Evolutionary conservation across 2,888 invertebrate genomes (phyloP).

Genomic region (Drosophila quinaria): DNA sequence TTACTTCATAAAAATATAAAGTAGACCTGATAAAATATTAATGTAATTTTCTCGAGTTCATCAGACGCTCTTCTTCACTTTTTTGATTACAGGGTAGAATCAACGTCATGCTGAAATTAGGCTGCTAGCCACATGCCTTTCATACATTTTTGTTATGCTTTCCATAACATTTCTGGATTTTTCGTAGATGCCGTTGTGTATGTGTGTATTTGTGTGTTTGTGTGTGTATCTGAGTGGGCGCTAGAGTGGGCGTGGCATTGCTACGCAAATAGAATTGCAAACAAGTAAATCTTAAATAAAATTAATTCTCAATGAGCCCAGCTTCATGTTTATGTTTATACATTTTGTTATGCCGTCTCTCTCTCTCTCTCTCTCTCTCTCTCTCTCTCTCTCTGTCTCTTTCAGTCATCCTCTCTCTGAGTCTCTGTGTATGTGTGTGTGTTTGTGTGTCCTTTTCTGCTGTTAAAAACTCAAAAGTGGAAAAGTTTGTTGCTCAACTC

Average conservation of each 20-base stretch:
- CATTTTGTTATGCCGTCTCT: conserved; percentile 1
- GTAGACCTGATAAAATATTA: neutral
- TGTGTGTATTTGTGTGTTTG: neutral
- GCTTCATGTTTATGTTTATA: conserved; percentile 14
- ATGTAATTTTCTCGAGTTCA: neutral
- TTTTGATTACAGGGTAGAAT: conserved; percentile 8
- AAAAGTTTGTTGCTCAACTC: conserved; percentile 76
- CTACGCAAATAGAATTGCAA: conserved; percentile 70
- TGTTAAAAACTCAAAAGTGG: conserved; percentile 69
- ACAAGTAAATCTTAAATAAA: conserved; percentile 69
- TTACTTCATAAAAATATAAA: neutral
- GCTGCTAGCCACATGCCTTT: conserved; percentile 31
- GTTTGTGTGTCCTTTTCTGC: conserved; percentile 27
- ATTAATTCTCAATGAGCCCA: conserved; percentile 67
- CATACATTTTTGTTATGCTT: conserved; percentile 59
- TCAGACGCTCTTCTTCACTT: neutral
- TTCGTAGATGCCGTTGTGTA: conserved; percentile 9
- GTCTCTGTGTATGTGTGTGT: neutral
- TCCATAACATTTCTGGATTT: conserved; percentile 35
- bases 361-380: neutral
- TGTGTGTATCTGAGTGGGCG: neutral
- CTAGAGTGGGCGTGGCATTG: conserved; percentile 21
- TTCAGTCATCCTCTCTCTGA: too few species aligned
- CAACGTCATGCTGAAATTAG: conserved; percentile 43
- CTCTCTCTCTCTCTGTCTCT: neutral